Evolutionary conservation across 2,113 vertebrate species (phyloP), one percentile per base, ranked within the genome.

Genomic region (Gallinago jamesoni): DNA sequence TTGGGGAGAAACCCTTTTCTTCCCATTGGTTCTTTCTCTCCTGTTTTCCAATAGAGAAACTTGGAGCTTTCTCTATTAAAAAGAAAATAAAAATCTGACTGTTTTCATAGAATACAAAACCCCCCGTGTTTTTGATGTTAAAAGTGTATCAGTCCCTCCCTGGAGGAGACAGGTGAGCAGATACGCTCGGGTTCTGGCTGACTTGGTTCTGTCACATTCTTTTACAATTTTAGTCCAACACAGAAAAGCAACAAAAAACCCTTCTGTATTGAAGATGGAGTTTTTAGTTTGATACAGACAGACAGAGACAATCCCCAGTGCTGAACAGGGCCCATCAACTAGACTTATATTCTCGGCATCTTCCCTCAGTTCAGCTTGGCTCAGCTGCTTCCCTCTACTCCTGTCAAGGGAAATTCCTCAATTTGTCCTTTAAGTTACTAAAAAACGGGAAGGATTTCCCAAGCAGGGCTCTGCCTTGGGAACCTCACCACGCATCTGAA

Each of bases 201-300:
- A 56, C 64, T 93, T 39, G 20, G 48, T 60, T 78, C 90, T 94
- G 96, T 96, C 95, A 95, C 95, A 87, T 87, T 69, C 90, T 87
- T 59, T 94, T 90, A 85, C 35, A 1, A 0, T 39, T 72, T 68
- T 2, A 90, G 82, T 76, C 28, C 50, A 88, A 76, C 2, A 53
- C 13, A 55, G 63, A 74, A 78, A 78, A 94, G 66, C 70, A 90
- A 85, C 25, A 76, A 67, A 87, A 90, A 7, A 2, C 39, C 45
- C 28, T 74, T 57, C 77, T 1, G 4, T 14, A 68, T 10, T 50
- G 82, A 85, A 90, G 90, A 93, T n/a, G 75, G 57, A 95, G 63
- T 45, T 92, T 95, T 93, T 1, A 88, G 62, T 83, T 76, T 88
- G 94, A 94, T 76, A n/a, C 39, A 79, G 85, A 64, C 43, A 70